Evolutionary conservation across 2,113 vertebrate species (phyloP), one percentile per base, ranked within the genome.

Genomic region (Mus spicilegus): DNA sequence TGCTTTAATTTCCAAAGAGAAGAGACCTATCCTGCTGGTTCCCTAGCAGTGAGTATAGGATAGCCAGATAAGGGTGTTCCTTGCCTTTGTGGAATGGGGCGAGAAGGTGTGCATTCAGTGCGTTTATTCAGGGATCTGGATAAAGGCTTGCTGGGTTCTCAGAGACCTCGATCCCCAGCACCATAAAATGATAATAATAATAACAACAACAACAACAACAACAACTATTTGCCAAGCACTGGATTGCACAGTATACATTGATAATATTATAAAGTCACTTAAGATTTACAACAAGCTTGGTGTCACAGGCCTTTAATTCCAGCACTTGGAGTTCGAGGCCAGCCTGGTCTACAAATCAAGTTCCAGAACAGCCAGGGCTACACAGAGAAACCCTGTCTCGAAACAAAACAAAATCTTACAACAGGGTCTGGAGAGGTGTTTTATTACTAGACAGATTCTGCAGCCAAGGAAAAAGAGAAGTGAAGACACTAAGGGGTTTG

Each of bases 1-100:
- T 49, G 77, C 12, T 91, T 87, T 90, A 63, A 89, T 86, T 93
- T 89, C 67, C 93, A 87, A 72, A 96, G 58, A 90, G 13, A 72
- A 96, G 58, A 90, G 13, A 51, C 33, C 89, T 11, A 20, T 93
- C 24, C 28, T 26, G 30, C 56, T 86, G 14, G n/a, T 78, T n/a
- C 72, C 75, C 36, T 20, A 24, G 58, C 22, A 69, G 72, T 56
- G 61, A 33, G 26, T 73, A 73, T 61, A 51, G 54, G 46, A 26
- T 19, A 89, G 14, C 58, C 24, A 9, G 54, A 9, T 9, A 11
- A 39, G 63, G 46, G n/a, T 49, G 33, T 56, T 65, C 63, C 28
- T 46, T 28, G 42, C 65, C 39, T 73, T 0, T 77, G 42, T n/a
- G 75, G 70, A 58, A 1, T 76, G 54, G 88, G 42, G 63, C 14